Evolutionary conservation across 2,888 invertebrate genomes (phyloP), one percentile per base, ranked within the genome.

Genomic region (Melanostoma mellinum): DNA sequence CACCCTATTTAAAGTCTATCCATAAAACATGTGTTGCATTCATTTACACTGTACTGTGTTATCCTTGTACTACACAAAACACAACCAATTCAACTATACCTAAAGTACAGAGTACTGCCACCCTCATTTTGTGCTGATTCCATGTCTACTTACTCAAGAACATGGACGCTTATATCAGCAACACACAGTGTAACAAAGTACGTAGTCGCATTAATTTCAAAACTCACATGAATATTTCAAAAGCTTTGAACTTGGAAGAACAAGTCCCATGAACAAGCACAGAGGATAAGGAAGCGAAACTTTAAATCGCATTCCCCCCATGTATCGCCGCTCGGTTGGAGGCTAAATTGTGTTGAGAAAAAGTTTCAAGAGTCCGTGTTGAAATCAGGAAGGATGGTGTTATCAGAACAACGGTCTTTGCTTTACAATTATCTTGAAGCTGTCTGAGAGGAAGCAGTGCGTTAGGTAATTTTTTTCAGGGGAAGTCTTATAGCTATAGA

Each of bases 21-120:
- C 69, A 63, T 61, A 73, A 63, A 68, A 55, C 81, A 82, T 63
- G 61, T 76, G 81, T 72, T 81, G 65, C 76, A 81, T 58, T 67
- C 65, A 60, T 81, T 80, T 75, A 67, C 44, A 60, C 71, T 48
- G 10, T 40, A 53, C 20, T 20, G 20, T 20, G 20, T 60, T 48
- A 44, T 61, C 60, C 71, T 60, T 80, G 53, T 80, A 52, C 44
- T 48, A 60, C 53, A 65, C 48, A 44, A 52, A 40, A 60, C 53
- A 65, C 48, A 44, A 52, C 44, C 48, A 36, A 65, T 48, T 33
- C 61, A 20, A 42, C 36, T 35, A 40, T 4, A 40, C 30, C 30
- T 40, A 55, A 10, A 67, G 9, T 20, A 42, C 55, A 65, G 6
- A 30, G 9, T 20, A 60, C 60, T n/a, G 44, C 8, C 33, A 50